Evolutionary conservation across 2,113 vertebrate genomes (phyloP), one percentile per base, ranked within the genome.

Genomic region (Triplophysa tibetana): DNA sequence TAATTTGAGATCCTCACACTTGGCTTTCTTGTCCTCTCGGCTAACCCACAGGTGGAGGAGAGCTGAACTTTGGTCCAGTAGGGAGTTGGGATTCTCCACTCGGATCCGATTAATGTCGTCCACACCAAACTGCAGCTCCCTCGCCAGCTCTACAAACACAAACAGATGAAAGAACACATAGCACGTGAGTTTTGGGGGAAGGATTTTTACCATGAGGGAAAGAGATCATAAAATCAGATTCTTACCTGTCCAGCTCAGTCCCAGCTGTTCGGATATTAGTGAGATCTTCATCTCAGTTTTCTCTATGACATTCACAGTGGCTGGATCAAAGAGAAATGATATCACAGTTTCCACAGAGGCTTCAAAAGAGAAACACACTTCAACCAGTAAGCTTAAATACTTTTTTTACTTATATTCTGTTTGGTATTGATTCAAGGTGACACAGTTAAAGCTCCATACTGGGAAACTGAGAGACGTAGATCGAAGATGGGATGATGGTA

Each of bases 31-130:
- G 85, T 96, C 96, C 85, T 98, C 96, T 0, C 96, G 94, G 82
- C 91, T 85, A 82, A 91, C 92, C 98, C 98, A 99, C 81, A 98
- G 92, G 86, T 93, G 97, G 82, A 99, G 91, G 72, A 99, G 88
- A 29, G 96, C 95, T 0, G 93, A 84, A 63, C 98, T 99, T 89
- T 99, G 98, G 83, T 99, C 97, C 90, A 97, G 84, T 70, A 99
- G 89, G 8, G 97, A 98, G 89, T 99, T 98, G 62, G 97, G 97
- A 85, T 98, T 98, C 87, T 99, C 98, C 43, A 96, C 96, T 0
- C 97, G 94, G 89, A 99, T 98, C 86, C 93, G 91, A 87, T 98
- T 99, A 91, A 99, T 98, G 85, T 99, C 97, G 2, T 98, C 97
- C 82, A 96, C 94, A 0, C 95, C 92, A 62, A 98, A 98, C 87